Evolutionary conservation across 2,113 vertebrate genomes (phyloP).

Genomic region (Oophaga pumilio): DNA sequence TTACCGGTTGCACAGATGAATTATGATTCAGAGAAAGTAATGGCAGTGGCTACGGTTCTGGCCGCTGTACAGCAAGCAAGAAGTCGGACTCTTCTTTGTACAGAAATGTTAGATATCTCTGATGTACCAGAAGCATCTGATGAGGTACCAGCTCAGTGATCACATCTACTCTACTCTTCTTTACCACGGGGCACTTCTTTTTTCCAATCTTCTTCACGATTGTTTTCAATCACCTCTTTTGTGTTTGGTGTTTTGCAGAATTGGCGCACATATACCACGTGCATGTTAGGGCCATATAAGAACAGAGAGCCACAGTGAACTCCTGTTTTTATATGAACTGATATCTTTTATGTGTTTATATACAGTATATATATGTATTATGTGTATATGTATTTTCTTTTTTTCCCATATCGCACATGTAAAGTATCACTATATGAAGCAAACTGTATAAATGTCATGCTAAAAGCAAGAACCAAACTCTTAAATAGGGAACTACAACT

Average conservation of each 20-base stretch:
- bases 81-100: constrained; percentile 25
- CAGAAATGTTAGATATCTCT: background rate
- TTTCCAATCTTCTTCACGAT: background rate
- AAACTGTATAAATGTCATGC: background rate
- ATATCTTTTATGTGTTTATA: constrained; percentile 21
- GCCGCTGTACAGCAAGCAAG: constrained; percentile 42
- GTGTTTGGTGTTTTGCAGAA: background rate
- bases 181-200: constrained; percentile 30
- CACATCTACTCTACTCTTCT: background rate
- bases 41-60: constrained; percentile 48
- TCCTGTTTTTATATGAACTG: constrained; percentile 30
- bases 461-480: background rate
- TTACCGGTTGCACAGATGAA: constrained; percentile 40
- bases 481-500: background rate
- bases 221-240: background rate
- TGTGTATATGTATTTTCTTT: background rate
- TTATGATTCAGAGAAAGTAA: constrained; percentile 29
- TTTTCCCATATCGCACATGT: background rate
- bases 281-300: constrained; percentile 22
- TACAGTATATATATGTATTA: constrained; percentile 16
- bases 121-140: background rate
- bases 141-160: constrained; percentile 27
- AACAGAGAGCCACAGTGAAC: background rate
- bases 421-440: background rate
- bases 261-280: background rate